Evolutionary conservation across 2,797 vertebrate genomes (phyloP), one percentile per base, ranked within the genome.

Genomic region (Peromyscus melanophrys): DNA sequence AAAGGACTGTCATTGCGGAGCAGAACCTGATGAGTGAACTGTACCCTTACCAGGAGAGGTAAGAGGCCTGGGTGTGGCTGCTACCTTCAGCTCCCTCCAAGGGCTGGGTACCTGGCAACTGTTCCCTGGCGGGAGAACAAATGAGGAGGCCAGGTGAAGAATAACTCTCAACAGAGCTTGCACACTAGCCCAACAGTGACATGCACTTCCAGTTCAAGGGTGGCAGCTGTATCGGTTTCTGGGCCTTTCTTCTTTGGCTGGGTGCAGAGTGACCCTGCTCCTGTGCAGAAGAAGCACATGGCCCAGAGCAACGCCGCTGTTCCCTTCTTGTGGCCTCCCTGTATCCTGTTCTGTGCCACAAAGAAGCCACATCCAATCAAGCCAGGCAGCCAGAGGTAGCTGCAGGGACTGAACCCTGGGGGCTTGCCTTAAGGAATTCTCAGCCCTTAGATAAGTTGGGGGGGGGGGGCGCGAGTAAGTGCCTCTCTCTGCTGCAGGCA

Each of bases 11-110:
- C 63, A 98, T 99, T 73, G 99, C 99, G 0, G 99, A 99, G 95
- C 99, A 99, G 96, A 99, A 98, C 82, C 98, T 99, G 57, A 99
- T 97, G 78, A 99, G 98, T 0, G 98, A 99, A 14, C 97, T 98
- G 0, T 99, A 99, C 96, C 99, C 99, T n/a, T 99, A 98, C 80
- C 99, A 99, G 97, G 99, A 99, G 95, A 99, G 99, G 99, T 99
- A 96, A 99, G 99, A 98, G 63, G 63, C 55, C 0, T 29, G 1
- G 4, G 2, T 4, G 3, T 49, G 12, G 12, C 0, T 19, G 25
- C 61, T 65, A 6, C 21, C 29, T 17, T 71, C 76, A 27, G 46
- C 11, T 27, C 77, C 34, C 55, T 43, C 37, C 16, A 3, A 40
- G 16, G 19, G 4, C 19, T 31, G 55, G 49, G 40, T 27, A 8